Base-by-base conservation (phyloP, 1,140 invertebrate species). In the Helicoverpa armigera region DNA sequence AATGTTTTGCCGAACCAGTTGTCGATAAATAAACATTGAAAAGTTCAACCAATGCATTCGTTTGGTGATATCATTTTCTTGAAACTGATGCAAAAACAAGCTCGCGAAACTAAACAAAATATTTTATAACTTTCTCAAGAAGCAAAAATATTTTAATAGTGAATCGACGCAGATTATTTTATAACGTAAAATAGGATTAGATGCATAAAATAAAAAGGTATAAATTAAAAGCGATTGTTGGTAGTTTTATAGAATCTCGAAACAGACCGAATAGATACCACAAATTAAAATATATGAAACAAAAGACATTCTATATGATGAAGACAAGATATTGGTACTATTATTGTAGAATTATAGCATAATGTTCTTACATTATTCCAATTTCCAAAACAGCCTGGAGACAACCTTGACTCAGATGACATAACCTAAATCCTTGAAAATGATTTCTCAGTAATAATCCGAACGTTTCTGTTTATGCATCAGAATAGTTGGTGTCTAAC, bases 381-480 rank as follows among this genome's bases (percentile, higher is more conserved):
- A 29, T 60, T 60, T 31, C 58, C n/a, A 60, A 5, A 43, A 60
- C 18, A 12, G 58, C 23, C 58, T 60, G 58, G 58, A 60, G 12
- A 60, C 58, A 60, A 23, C 58, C 58, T 23, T 60, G 58, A 11
- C 23, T 23, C 23, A 13, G 29, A 60, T 60, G 58, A 60, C 58
- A 60, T 60, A 60, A 60, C 58, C 58, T 14, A 65, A 65, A 43
- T 65, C 14, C 31, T 48, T 65, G 18, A 29, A 60, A 23, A 60
- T 12, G 13, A 58, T 16, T 60, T 60, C 18, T 29, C 23, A 60
- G 63, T 65, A 35, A 65, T 65, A 48, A 65, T 63, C 16, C 43
- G 16, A 65, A 29, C 29, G 58, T 23, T 60, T 29, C 9, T 16
- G 35, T 43, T 43, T 43, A 48, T 65, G 63, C 31, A 60, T 60